Conservation (phyloP, 2,113 vertebrate genomes). For the Nycticorax nycticorax region DNA sequence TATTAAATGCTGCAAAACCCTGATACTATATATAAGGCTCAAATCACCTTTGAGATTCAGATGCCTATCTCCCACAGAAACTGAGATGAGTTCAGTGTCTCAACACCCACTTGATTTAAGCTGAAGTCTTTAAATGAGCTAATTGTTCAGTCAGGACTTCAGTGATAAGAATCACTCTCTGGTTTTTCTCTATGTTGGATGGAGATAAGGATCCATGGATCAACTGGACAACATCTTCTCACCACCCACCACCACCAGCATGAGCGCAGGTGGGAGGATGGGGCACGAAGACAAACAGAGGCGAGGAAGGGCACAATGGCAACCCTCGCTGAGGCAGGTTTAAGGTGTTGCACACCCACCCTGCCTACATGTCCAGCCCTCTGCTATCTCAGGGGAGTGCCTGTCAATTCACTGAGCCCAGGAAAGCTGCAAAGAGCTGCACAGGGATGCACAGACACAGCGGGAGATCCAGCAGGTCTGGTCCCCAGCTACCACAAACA, state of each 20-base stretch:
- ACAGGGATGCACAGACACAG: not conserved
- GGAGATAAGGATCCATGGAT: not conserved
- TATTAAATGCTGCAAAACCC: constrained; percentile 33
- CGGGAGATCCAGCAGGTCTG: not conserved
- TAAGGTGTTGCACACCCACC: not conserved
- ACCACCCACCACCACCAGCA: not conserved
- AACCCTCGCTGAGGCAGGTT: not conserved
- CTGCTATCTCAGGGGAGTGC: not conserved
- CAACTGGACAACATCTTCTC: not conserved
- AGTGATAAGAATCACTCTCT: not conserved
- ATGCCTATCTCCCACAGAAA: not conserved
- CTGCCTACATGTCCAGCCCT: not conserved
- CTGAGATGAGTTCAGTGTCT: not conserved
- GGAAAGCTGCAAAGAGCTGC: not conserved
- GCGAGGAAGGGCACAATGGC: not conserved
- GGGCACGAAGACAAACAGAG: not conserved
- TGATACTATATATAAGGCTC: not conserved
- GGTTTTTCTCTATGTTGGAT: not conserved
- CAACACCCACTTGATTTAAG: not conserved
- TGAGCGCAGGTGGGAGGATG: not conserved
- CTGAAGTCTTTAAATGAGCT: not conserved
- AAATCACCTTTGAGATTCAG: not conserved
- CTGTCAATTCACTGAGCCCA: not conserved
- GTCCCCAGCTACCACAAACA: not conserved
- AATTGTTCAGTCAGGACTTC: not conserved